These are phyloP conservation scores for Steinernema hermaphroditum DNA, from an alignment of 2,888 invertebrate species.

Conservation along the genomic window DNA sequence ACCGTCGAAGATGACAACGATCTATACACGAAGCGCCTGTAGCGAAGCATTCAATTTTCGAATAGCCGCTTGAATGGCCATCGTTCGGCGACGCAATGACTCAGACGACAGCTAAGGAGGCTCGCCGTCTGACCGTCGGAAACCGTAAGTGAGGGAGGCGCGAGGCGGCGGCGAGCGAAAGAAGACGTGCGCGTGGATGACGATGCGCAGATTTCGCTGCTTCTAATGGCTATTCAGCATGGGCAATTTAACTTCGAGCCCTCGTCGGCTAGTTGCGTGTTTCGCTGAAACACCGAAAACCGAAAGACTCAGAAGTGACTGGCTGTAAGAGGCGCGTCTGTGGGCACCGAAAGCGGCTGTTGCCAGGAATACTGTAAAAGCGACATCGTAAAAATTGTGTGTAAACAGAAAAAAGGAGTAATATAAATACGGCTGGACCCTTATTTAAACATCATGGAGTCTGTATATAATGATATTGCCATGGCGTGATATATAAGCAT, in stretches of 20 bases:
- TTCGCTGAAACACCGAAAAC: conserved; percentile 10
- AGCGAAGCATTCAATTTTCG: conserved; percentile 5
- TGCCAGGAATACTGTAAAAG: background rate
- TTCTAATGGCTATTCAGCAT: conserved; percentile 19
- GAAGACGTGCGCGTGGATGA: background rate
- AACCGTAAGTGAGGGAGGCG: conserved; percentile 9
- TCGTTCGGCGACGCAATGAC: background rate
- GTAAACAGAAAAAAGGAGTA: conserved; percentile 9
- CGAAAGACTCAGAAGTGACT: background rate
- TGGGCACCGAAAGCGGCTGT: background rate
- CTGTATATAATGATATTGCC: conserved; percentile 1
- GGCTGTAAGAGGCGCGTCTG: background rate
- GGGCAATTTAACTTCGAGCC: conserved; percentile 18
- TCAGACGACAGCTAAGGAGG: background rate
- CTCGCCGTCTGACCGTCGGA: conserved; percentile 4
- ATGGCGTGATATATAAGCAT: too few species aligned
- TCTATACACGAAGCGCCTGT: background rate
- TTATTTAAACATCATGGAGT: conserved; percentile 14
- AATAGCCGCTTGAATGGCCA: background rate
- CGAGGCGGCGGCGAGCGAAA: background rate
- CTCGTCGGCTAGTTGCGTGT: background rate
- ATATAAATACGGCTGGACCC: background rate
- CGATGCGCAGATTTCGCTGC: background rate
- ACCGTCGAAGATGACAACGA: too few species aligned
- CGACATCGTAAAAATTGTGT: background rate